These are phyloP conservation scores for Chrysolina americana DNA, from an alignment of 2,888 invertebrate genomes.

Conservation along the genomic window DNA sequence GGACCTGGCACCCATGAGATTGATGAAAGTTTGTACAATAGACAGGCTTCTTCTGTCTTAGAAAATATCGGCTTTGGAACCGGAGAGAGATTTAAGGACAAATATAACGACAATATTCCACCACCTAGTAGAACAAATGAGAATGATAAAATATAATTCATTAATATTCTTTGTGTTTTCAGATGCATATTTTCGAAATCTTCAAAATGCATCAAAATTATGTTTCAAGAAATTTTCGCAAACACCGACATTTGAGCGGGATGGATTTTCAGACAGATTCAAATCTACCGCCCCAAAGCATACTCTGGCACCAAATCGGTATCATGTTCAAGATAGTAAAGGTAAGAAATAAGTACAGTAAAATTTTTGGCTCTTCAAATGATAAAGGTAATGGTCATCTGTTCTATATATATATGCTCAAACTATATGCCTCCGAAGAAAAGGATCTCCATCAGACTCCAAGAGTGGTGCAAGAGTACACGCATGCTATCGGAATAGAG, in stretches of 20 bases:
- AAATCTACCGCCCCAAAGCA: constrained; percentile 55
- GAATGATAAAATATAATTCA: background rate
- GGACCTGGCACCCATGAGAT: constrained; percentile 55
- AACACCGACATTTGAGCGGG: constrained; percentile 62
- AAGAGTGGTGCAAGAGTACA: no score
- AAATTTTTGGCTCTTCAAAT: no score
- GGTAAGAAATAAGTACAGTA: constrained; percentile 37
- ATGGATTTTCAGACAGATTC: constrained; percentile 62
- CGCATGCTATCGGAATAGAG: no score
- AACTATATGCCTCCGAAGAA: no score
- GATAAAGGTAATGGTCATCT: no score
- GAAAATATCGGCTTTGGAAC: constrained; percentile 52
- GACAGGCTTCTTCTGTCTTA: constrained; percentile 30
- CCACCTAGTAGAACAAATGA: constrained; percentile 47
- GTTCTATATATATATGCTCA: no score
- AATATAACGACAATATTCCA: constrained; percentile 37
- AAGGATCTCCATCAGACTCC: no score
- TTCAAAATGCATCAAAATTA: constrained; percentile 32
- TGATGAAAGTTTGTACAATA: constrained; percentile 46
- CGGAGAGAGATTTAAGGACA: constrained; percentile 42
- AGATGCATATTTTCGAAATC: constrained; percentile 38
- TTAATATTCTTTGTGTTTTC: constrained; percentile 22
- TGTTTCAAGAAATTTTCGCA: constrained; percentile 53
- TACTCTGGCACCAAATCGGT: constrained; percentile 61
- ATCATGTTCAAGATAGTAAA: constrained; percentile 54